Percentiles rank a stretch among this genome's conserved stretches.
Conservation (phyloP, 1,140 invertebrate genomes). For the Drosophila setifemur region DNA sequence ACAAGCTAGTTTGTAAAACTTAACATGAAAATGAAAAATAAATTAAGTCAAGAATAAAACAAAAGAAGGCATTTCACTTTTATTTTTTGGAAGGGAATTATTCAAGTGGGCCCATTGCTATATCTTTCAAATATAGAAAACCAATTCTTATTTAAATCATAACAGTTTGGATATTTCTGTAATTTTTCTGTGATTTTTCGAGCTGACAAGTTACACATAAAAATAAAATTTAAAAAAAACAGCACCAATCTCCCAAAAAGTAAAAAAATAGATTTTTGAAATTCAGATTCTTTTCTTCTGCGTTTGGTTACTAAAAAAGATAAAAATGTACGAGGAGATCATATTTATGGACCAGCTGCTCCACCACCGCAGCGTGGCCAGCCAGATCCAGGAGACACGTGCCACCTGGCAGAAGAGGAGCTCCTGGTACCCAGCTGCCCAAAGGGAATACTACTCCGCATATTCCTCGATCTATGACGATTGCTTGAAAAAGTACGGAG, state of each 20-base stretch:
- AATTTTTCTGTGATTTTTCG: neutral
- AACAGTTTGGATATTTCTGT: neutral
- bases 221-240: neutral
- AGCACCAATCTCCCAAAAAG: neutral
- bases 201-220: neutral
- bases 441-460: slow-evolving; percentile 12
- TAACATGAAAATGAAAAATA: slow-evolving; percentile 40
- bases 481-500: slow-evolving; percentile 14
- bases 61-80: neutral
- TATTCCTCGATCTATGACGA: slow-evolving; percentile 27
- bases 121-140: too few relatives aligned
- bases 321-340: neutral
- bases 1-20: slow-evolving; percentile 32
- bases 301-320: neutral
- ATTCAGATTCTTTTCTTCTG: neutral
- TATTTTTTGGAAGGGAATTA: neutral
- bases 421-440: slow-evolving; percentile 28
- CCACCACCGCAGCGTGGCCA: neutral
- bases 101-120: too few relatives aligned
- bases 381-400: neutral
- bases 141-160: too few relatives aligned
- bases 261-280: neutral
- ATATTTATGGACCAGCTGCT: slow-evolving; percentile 30
- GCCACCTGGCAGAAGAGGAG: neutral
- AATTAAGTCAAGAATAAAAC: slow-evolving; percentile 20